Base-by-base conservation (phyloP, 2,888 invertebrate genomes). In the Callinectes sapidus region DNA sequence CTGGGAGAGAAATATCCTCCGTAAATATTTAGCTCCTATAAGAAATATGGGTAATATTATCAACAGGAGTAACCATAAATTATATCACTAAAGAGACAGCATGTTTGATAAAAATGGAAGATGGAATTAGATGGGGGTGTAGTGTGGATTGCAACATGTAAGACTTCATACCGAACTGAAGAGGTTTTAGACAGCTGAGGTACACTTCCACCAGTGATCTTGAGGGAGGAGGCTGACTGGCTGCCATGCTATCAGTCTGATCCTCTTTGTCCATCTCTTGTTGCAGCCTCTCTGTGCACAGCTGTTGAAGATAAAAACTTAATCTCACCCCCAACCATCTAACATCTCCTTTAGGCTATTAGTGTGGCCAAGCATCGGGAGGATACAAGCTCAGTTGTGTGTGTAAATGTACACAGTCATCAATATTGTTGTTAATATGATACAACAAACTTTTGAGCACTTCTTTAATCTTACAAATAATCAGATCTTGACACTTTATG, bases 171-270 rank as follows among this genome's bases (percentile, higher is more conserved):
- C 98, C 98, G 96, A 98, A 99, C 96, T 98, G 98, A 95, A 98
- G 96, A 95, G 97, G 97, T 95, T 98, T 98, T 98, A 99, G 98
- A 94, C 98, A 97, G 95, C 97, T 97, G 95, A 98, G 96, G 96
- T 99, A 99, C 91, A 97, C 95, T 95, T 97, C 97, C 95, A 98
- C 97, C 61, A 97, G 95, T 0, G 97, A 97, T 95, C 96, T 96
- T 0, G 97, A 95, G 0, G 97, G 95, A 0, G 96, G 96, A 90
- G 96, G 95, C 87, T 92, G 93, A 48, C 92, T 87, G 18, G 91
- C 87, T 54, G 93, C 87, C 39, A 71, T 55, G 28, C 90, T 92
- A 87, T 91, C 89, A 91, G 28, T 54, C 39, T 87, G 81, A 32
- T 91, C 90, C 23, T 90, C 92, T 89, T 94, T 91, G 86, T 88